Conservation (phyloP, 2,113 vertebrate species). For the Protobothrops mucrosquamatus region DNA sequence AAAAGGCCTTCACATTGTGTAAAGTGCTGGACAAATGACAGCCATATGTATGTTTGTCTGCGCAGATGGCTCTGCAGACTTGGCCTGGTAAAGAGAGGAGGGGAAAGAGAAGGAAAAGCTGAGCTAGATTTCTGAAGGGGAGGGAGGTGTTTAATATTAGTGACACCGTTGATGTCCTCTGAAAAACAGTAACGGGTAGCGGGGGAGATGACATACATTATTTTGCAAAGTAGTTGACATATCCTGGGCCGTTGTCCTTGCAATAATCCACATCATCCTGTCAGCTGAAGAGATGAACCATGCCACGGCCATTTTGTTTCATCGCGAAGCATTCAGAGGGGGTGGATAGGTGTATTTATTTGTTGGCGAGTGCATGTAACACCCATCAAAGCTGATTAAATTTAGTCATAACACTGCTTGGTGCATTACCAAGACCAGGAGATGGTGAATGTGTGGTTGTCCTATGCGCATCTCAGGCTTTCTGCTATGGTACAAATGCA, state of each 20-base stretch:
- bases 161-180: constrained; percentile 91
- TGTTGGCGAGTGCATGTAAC: constrained; percentile 57
- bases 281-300: constrained; percentile 88
- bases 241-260: constrained; percentile 92
- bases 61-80: constrained; percentile 89
- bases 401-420: constrained; percentile 59
- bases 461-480: too few relatives aligned
- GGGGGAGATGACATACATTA: constrained; percentile 95
- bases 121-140: constrained; percentile 82
- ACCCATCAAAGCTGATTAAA: constrained; percentile 74
- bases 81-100: constrained; percentile 58
- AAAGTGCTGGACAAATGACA: constrained; percentile 99
- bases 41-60: constrained; percentile 91
- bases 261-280: constrained; percentile 94
- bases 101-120: constrained; percentile 77
- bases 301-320: constrained; percentile 88
- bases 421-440: constrained; percentile 50
- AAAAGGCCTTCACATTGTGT: constrained; percentile 97
- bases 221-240: constrained; percentile 96
- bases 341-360: constrained; percentile 76
- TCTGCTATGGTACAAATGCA: not conserved
- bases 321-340: constrained; percentile 79
- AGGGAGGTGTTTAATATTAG: constrained; percentile 88
- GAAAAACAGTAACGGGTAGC: constrained; percentile 80
- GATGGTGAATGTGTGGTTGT: not conserved